Base-by-base conservation (phyloP, 2,113 vertebrate genomes). In the Falco punctatus region DNA sequence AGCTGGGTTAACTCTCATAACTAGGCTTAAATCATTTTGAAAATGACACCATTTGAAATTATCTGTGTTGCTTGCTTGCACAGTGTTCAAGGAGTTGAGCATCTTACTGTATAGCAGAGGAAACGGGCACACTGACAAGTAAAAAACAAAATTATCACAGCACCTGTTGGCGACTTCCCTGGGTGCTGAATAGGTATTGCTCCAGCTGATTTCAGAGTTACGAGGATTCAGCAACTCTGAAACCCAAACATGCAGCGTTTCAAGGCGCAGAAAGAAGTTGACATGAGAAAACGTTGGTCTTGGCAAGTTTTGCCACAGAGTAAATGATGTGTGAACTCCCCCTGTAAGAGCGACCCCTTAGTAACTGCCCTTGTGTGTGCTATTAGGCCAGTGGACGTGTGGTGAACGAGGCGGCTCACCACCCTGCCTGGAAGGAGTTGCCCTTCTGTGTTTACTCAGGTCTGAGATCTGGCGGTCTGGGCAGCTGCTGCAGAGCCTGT, bases 361-460 rank as follows among this genome's bases (percentile, higher is more conserved):
- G 70, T 48, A 65, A 35, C 19, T 73, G 48, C 18, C 28, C 67
- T 35, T 17, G 81, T 13, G 48, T 28, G 22, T 0, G 1, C 22
- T 86, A n/a, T 55, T 51, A 48, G 44, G 74, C 58, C 30, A 20
- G 9, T 32, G 26, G 80, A 51, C 26, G 42, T 52, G 66, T 1
- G 9, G 74, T 33, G 38, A 46, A 16, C 8, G 85, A 81, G 71
- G 58, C 32, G 33, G 32, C n/a, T 75, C 57, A 21, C 5, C 11
- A 24, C 40, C 33, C 11, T 67, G 57, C 51, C 62, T 81, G 59
- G 44, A 30, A 38, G 75, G 72, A 86, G 58, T 1, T 61, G 72
- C 15, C 48, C 38, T 46, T 32, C 22, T 75, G 19, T 0, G 0
- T 22, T 62, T 15, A 1, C 48, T n/a, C 2, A 0, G 48, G 32